Conservation (phyloP, 1,140 invertebrate genomes). For the Amphibalanus amphitrite region DNA sequence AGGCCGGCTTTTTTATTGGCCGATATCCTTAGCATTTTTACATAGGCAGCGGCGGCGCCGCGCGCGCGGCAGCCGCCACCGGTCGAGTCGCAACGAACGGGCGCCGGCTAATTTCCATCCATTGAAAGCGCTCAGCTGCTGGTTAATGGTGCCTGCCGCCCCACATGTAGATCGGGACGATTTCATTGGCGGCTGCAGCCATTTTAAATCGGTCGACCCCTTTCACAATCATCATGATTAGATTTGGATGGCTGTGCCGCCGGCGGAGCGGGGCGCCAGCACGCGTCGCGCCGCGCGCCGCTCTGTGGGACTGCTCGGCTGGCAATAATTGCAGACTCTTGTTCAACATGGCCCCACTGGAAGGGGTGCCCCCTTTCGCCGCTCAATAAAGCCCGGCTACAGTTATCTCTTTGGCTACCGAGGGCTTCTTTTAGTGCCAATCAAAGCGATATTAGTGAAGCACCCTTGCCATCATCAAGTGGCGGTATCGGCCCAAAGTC, state of each 20-base stretch:
- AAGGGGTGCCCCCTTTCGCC: neutral
- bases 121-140: neutral
- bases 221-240: constrained; percentile 2
- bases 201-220: neutral
- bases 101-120: neutral
- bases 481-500: neutral
- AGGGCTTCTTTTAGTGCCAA: constrained; percentile 1
- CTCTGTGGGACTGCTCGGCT: neutral
- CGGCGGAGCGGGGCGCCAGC: no score
- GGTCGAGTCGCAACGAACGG: no score
- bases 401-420: neutral
- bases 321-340: neutral
- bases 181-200: neutral
- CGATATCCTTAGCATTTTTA: neutral
- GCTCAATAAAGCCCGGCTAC: neutral
- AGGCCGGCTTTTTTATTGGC: neutral
- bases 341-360: neutral
- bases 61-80: no score
- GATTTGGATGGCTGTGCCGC: neutral
- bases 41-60: neutral
- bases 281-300: no score
- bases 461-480: neutral
- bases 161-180: neutral
- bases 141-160: neutral
- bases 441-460: neutral